A percentile compares a stretch with the other conserved stretches of the same genome.
Evolutionary conservation across 2,888 invertebrate genomes (phyloP).

Genomic region (Deilephila porcellus): DNA sequence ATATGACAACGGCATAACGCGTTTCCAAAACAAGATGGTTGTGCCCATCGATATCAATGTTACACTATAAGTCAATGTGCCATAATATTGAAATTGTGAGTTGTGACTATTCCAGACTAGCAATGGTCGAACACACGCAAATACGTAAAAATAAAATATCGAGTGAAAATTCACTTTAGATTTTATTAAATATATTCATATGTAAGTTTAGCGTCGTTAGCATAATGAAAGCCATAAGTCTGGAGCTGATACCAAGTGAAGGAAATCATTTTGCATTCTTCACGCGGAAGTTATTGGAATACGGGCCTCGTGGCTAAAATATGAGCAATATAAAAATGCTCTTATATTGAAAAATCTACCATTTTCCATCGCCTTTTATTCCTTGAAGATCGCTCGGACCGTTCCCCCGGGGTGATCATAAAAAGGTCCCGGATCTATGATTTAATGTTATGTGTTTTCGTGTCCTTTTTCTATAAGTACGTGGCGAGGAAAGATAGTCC

Average conservation of each 20-base stretch:
- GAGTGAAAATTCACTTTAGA: too few species aligned
- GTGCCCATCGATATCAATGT: too few species aligned
- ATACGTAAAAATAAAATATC: too few species aligned
- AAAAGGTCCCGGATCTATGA: conserved; percentile 24
- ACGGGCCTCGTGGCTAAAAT: conserved; percentile 26
- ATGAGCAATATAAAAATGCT: conserved; percentile 30
- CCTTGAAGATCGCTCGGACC: conserved; percentile 21
- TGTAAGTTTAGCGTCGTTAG: too few species aligned
- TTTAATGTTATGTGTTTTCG: conserved; percentile 25
- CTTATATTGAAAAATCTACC: conserved; percentile 30
- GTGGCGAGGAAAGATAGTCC: neutral
- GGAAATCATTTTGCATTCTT: conserved; percentile 24
- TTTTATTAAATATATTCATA: too few species aligned
- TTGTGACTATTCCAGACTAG: too few species aligned
- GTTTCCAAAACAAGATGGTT: too few species aligned
- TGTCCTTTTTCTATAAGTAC: conserved; percentile 13
- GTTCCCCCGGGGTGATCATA: conserved; percentile 22
- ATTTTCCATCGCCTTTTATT: conserved; percentile 28
- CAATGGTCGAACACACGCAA: too few species aligned
- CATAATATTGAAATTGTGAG: too few species aligned
- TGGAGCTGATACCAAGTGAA: neutral
- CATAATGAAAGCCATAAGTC: neutral
- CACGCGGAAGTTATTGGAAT: conserved; percentile 14
- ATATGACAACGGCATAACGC: too few species aligned
- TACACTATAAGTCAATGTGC: too few species aligned